These are phyloP conservation scores for Thecophora atra DNA, from an alignment of 2,888 invertebrate species.

Conservation along the genomic window DNA sequence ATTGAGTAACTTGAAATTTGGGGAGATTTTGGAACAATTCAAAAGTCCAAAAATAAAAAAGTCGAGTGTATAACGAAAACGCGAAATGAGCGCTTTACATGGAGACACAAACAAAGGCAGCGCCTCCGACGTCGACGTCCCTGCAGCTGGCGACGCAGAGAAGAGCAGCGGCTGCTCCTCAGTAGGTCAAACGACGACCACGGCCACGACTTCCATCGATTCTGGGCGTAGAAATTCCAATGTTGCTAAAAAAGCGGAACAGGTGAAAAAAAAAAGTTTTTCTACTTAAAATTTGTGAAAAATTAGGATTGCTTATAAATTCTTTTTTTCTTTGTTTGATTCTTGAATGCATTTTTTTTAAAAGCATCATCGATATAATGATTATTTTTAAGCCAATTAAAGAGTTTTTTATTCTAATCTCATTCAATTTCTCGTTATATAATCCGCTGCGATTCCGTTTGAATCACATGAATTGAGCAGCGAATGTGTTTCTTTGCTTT, in stretches of 20 bases:
- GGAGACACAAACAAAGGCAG: conserved; percentile 11
- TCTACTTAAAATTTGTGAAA: neutral
- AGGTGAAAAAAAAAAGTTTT: conserved; percentile 6
- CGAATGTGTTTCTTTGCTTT: neutral
- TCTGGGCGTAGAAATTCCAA: conserved; percentile 12
- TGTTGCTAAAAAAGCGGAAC: conserved; percentile 32
- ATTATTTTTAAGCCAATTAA: too few relatives aligned
- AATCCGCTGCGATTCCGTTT: neutral
- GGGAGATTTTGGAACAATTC: neutral
- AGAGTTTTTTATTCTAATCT: neutral
- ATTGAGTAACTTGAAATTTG: neutral
- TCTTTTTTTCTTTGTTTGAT: too few relatives aligned
- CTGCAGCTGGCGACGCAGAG: conserved; percentile 9
- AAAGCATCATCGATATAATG: too few relatives aligned
- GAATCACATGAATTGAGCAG: neutral
- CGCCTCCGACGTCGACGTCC: conserved; percentile 12
- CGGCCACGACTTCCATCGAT: neutral
- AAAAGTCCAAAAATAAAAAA: neutral
- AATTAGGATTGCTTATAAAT: too few relatives aligned
- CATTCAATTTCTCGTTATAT: neutral
- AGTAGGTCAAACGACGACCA: conserved; percentile 27
- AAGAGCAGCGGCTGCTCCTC: conserved; percentile 6
- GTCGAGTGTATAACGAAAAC: neutral
- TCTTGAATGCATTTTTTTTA: too few relatives aligned
- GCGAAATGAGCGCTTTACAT: conserved; percentile 25